Base-by-base conservation (phyloP, 2,113 vertebrate species). In the Notechis scutatus region DNA sequence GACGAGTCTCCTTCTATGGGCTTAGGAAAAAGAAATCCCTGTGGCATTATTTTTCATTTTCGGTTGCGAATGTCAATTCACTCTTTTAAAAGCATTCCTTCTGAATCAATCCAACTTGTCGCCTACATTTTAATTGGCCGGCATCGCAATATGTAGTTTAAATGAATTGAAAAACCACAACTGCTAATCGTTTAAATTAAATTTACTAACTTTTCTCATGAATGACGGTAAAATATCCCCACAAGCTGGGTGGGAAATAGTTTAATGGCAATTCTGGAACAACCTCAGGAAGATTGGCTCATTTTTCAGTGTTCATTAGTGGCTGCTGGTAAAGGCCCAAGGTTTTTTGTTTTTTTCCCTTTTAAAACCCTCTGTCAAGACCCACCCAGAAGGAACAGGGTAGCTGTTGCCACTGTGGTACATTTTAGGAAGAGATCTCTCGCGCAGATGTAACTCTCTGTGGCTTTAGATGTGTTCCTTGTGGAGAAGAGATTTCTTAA, bases 361-460 rank as follows among this genome's bases (percentile, higher is more conserved):
- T 81, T 18, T 20, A 39, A 42, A 81, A 39, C 15, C 20, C 3
- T 42, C 29, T 69, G 20, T 18, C 59, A 59, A 90, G 74, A 93
- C 54, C 29, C 55, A 85, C 69, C 64, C 74, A 85, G 59, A 61
- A 11, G 57, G 74, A 86, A 74, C 21, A 29, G 88, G 90, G 86
- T 61, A 26, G 74, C 39, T 93, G 69, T 86, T 61, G 74, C 88
- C 85, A 90, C 55, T 85, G 88, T 93, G 88, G 88, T 92, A 50
- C 59, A 92, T 90, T 90, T 92, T 59, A 89, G 89, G 88, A n/a
- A 50, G 64, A 85, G 64, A 52, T 55, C 69, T 93, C 14, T 29
- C 86, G 21, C 9, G 5, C 34, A 90, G 52, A 95, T 57, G 59
- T 55, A 69, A 8, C 6, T 14, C 85, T 85, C 52, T 92, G 24